These are phyloP conservation scores for Hylomyscus alleni DNA, from an alignment of 2,797 vertebrate species.

Conservation along the genomic window DNA sequence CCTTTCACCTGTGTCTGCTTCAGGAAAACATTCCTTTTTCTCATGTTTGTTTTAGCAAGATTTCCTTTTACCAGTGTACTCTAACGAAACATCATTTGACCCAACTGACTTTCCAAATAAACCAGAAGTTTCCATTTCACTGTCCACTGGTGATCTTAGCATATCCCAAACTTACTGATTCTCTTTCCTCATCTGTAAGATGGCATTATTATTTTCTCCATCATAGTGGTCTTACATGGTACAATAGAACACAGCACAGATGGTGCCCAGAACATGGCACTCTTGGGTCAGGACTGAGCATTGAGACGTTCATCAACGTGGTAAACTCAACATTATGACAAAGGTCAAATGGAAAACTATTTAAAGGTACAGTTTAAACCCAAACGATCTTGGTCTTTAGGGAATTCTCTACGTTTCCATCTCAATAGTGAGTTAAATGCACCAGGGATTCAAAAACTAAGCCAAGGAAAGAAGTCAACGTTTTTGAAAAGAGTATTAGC, in stretches of 20 bases:
- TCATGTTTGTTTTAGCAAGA: background rate
- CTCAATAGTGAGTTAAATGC: background rate
- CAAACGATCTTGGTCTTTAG: background rate
- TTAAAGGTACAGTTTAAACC: slow-evolving; percentile 8
- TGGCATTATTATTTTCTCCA: background rate
- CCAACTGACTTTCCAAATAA: background rate
- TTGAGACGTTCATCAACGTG: slow-evolving; percentile 13
- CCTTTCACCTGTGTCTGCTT: background rate
- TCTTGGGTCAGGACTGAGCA: background rate
- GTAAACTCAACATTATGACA: background rate
- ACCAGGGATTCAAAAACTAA: background rate
- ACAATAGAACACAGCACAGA: background rate
- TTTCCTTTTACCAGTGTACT: background rate
- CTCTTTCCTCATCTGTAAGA: slow-evolving; percentile 11
- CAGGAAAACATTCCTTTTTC: background rate
- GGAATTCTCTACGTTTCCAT: background rate
- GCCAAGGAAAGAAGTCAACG: background rate
- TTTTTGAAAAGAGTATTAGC: slow-evolving; percentile 56
- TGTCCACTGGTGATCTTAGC: background rate
- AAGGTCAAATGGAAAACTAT: slow-evolving; percentile 27
- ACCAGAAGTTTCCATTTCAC: background rate
- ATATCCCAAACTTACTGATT: background rate
- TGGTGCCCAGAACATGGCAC: background rate
- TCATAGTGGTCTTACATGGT: background rate
- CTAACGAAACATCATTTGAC: background rate